Base-by-base conservation (phyloP, 2,888 invertebrate species). In the Parnassius glacialis region DNA sequence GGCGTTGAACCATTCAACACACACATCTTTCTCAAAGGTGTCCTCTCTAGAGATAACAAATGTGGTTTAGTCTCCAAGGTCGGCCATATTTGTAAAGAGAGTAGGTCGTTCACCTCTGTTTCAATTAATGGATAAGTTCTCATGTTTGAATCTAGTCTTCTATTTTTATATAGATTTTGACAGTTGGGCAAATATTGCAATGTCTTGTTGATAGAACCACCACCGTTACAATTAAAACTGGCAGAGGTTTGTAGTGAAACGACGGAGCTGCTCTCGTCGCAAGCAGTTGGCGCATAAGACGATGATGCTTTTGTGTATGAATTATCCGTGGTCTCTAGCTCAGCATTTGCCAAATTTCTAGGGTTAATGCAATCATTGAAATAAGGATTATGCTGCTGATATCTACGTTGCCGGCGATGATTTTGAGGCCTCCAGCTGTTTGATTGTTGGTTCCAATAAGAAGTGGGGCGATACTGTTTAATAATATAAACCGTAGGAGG, bases 1-100 rank as follows among this genome's bases (percentile, higher is more conserved):
- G 48, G 55, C 54, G 69, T 66, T 55, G 53, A 53, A 10, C 69
- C 61, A 70, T 70, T 64, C 62, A 59, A 55, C 59, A 65, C 52
- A 54, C 64, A 54, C 53, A 61, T 51, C 58, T 56, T 61, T 64
- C 20, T 64, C 57, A 61, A 65, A 62, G 57, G 54, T 34, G 45
- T 61, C 65, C 56, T 65, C 67, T 67, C 67, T 47, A 51, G 57
- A 59, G n/a, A 57, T 60, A 20, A 48, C 52, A 48, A 13, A 48
- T 48, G 48, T 48, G 48, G n/a, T 9, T 48, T 48, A 34, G 34
- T 7, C 48, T 48, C 48, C 48, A 48, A 48, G 48, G 48, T 48
- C 48, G 16, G 13, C 48, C 13, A 34, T 52, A 52, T 34, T 52
- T 52, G 52, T 25, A 11, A 11, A 10, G 34, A 52, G 12, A 25